These are phyloP conservation scores for Magallana nippona DNA, from an alignment of 2,888 invertebrate genomes.

Conservation along the genomic window DNA sequence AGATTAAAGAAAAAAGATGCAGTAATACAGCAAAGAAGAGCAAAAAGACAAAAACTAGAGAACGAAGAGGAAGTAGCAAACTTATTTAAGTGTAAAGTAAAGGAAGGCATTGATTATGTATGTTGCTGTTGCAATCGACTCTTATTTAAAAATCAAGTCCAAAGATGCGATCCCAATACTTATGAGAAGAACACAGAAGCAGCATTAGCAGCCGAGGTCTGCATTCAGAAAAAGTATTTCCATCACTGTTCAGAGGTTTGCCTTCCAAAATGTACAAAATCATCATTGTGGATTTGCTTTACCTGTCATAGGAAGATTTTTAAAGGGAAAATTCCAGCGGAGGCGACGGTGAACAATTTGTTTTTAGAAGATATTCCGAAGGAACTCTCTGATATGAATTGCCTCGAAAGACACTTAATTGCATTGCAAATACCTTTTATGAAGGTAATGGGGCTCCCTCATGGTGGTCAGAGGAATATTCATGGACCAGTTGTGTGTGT, in stretches of 20 bases:
- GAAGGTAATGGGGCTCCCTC: constrained; percentile 54
- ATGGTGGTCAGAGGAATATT: constrained; percentile 54
- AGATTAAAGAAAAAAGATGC: not conserved
- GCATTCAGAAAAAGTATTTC: constrained; percentile 22
- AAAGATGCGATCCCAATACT: constrained; percentile 24
- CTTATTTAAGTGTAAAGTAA: constrained; percentile 32
- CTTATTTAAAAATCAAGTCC: constrained; percentile 44
- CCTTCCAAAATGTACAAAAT: not conserved
- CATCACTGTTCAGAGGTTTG: not conserved
- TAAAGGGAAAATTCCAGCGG: constrained; percentile 36
- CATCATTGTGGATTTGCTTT: constrained; percentile 37
- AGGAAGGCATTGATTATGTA: constrained; percentile 37
- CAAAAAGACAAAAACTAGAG: not conserved
- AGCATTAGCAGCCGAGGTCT: not conserved
- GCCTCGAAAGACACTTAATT: constrained; percentile 56
- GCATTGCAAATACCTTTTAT: constrained; percentile 55
- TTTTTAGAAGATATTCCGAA: constrained; percentile 44
- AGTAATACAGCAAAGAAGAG: not conserved
- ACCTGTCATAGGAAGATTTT: constrained; percentile 43
- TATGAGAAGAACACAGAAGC: not conserved
- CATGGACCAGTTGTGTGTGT: constrained; percentile 60
- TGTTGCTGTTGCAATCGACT: constrained; percentile 42
- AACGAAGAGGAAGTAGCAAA: constrained; percentile 12
- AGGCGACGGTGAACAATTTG: constrained; percentile 40
- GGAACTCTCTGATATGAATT: constrained; percentile 49